Evolutionary conservation across 2,888 invertebrate species (phyloP).

Genomic region (Ormyrus labotus): DNA sequence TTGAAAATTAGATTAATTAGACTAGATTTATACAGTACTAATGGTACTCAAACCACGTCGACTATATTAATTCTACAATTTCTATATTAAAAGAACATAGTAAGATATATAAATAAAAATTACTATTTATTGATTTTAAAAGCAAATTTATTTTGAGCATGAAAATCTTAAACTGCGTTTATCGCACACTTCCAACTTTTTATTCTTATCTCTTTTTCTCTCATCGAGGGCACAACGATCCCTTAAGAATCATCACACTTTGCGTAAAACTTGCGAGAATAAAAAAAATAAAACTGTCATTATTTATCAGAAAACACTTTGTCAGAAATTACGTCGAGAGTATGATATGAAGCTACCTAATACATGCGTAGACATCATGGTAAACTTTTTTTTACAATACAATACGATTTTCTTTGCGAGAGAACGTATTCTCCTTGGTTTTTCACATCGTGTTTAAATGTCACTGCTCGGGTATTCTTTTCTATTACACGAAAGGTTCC

Average conservation of each 20-base stretch:
- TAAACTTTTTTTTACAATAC: conserved; percentile 45
- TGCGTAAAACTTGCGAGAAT: conserved; percentile 2
- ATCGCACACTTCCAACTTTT: no score
- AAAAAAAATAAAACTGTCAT: conserved; percentile 16
- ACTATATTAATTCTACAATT: conserved; percentile 2
- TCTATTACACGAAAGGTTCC: conserved; percentile 48
- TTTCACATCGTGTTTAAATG: conserved; percentile 31
- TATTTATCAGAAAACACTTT: conserved; percentile 36
- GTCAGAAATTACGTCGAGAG: conserved; percentile 48
- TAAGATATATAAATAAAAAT: no score
- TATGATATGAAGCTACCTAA: conserved; percentile 41
- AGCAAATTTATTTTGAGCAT: conserved; percentile 43
- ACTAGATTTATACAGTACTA: conserved; percentile 29
- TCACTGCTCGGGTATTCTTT: conserved; percentile 34
- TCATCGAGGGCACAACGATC: conserved; percentile 19
- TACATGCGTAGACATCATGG: conserved; percentile 48
- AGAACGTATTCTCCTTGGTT: conserved; percentile 25
- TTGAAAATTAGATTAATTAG: neutral
- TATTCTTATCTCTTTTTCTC: neutral
- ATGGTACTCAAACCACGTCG: neutral
- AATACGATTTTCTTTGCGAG: conserved; percentile 30
- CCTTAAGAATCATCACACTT: neutral
- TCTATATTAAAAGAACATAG: neutral
- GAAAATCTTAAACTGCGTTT: neutral
- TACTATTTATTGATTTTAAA: neutral